A percentile compares a stretch with the other conserved stretches of the same genome.
Conservation (phyloP, 2,888 invertebrate genomes). For the Ophraella communa region DNA sequence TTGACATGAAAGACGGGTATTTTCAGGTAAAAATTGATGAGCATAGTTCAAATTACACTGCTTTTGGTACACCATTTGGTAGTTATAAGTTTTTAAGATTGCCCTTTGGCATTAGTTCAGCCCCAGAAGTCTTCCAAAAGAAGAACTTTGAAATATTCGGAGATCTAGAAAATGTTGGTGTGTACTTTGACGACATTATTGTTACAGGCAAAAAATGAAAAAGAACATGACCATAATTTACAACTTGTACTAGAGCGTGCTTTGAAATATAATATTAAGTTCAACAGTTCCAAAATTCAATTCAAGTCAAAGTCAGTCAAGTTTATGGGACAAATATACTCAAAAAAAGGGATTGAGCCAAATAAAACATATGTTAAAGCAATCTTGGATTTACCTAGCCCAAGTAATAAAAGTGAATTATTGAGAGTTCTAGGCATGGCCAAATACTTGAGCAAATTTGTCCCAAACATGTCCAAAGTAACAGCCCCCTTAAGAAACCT, state of each 20-base stretch:
- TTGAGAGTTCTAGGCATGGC: constrained; percentile 40
- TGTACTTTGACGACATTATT: no score
- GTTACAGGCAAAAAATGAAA: no score
- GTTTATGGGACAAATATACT: constrained; percentile 35
- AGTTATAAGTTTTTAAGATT: no score
- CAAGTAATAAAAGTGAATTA: constrained; percentile 34
- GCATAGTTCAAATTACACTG: no score
- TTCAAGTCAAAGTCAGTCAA: constrained; percentile 31
- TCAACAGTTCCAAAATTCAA: constrained; percentile 33
- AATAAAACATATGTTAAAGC: constrained; percentile 29
- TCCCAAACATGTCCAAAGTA: constrained; percentile 40
- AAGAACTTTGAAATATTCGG: no score
- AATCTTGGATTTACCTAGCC: no score
- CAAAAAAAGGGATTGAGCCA: constrained; percentile 30
- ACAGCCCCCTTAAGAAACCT: constrained; percentile 40
- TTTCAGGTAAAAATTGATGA: no score
- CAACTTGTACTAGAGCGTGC: constrained; percentile 33
- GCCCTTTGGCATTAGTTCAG: no score
- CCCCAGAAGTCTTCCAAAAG: no score
- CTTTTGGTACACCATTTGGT: no score
- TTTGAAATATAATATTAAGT: constrained; percentile 34
- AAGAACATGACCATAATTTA: constrained; percentile 25
- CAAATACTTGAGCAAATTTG: constrained; percentile 39
- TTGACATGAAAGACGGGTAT: neutral
- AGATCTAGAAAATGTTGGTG: no score